phyloP scores from a whole-genome alignment of 2,113 vertebrate genomes.

The Nannospalax galili region DNA sequence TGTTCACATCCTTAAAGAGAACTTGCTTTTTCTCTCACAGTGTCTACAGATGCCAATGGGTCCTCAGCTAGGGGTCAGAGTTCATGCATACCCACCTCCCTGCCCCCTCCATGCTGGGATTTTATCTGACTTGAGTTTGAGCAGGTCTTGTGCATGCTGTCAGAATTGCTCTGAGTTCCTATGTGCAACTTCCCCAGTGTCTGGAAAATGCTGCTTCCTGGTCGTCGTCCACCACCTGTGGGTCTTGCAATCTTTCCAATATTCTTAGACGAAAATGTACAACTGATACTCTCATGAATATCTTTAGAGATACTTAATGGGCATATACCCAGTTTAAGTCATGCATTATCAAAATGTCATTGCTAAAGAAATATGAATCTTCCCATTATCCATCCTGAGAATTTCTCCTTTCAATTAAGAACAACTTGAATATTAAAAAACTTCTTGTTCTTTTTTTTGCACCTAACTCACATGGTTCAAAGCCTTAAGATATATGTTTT shows the following conservation, averaged over 20 bases:
- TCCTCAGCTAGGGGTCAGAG: no score
- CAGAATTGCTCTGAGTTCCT: no score
- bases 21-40: no score
- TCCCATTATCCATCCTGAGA: slow-evolving; percentile 28
- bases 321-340: slow-evolving; percentile 30
- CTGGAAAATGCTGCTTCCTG: no score
- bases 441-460: not conserved
- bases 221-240: no score
- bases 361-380: slow-evolving; percentile 22
- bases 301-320: slow-evolving; percentile 44
- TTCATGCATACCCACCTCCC: no score
- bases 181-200: no score
- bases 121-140: no score
- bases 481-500: not conserved
- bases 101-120: no score
- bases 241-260: not conserved
- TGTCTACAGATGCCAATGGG: no score
- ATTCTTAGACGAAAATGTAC: slow-evolving; percentile 48
- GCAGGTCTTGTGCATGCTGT: no score
- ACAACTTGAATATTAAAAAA: slow-evolving; percentile 39
- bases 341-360: slow-evolving; percentile 43
- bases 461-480: not conserved
- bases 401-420: slow-evolving; percentile 6
- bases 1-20: no score
- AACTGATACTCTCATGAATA: slow-evolving; percentile 36